Base-by-base conservation (phyloP, 2,797 vertebrate genomes). In the Potorous gilbertii region DNA sequence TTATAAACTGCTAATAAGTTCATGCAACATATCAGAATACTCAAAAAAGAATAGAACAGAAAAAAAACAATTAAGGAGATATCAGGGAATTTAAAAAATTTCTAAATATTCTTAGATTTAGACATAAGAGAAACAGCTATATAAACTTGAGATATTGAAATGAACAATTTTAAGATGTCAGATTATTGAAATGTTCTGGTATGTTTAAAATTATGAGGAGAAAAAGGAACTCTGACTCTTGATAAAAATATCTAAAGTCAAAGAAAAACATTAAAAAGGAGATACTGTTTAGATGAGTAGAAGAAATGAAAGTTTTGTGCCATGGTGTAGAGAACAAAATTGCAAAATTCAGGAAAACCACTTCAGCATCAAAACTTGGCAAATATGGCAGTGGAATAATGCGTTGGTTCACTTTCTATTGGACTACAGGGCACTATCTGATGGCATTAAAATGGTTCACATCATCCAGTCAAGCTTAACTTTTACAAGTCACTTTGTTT, bases 1-100 rank as follows among this genome's bases (percentile, higher is more conserved):
- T 94, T 95, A 27, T 92, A 93, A 97, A 98, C 92, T 27, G 0
- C 89, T 96, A 94, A 97, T 81, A 97, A 98, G 93, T 96, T 97
- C 94, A 50, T 92, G 66, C 50, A 92, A 93, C 56, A 97, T 34
- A 89, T 62, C 92, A 91, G 46, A 93, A 92, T 8, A 97, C 89
- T 81, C 59, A 95, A 91, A 95, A 94, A 97, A 97, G 97, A 87
- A 1, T 21, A 93, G 74, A 54, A 59, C 10, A 96, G 56, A 97
- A 94, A 16, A 24, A 96, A 92, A 94, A 66, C 11, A n/a, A n/a
- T 16, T 21, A n/a, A 66, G 14, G 6, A 81, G 66, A 24, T 10
- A 74, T 40, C 62, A 40, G 16, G 16, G 40, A n/a, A n/a, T n/a
- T 31, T 31, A 2, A 59, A 29, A 59, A 66, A 66, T 27, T 66